A percentile compares a stretch with the other conserved stretches of the same genome.
Evolutionary conservation across 2,113 vertebrate species (phyloP).

Genomic region (Marmota monax): DNA sequence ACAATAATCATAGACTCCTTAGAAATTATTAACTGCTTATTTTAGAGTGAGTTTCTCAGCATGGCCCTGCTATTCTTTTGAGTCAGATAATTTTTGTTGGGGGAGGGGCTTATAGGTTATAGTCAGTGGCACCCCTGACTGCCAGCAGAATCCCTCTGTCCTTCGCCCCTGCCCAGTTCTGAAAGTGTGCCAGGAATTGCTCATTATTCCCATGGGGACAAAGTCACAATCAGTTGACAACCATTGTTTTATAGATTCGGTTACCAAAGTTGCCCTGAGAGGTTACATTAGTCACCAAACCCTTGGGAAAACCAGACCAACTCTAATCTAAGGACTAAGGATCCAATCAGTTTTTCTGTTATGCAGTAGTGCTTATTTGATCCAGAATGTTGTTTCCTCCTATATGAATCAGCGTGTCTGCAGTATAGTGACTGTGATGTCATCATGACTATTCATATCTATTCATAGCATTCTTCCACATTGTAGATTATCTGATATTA

Average conservation of each 20-base stretch:
- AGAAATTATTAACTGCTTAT: neutral
- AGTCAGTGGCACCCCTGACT: neutral
- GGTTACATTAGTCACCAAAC: neutral
- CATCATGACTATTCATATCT: neutral
- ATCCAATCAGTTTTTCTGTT: neutral
- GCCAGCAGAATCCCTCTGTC: neutral
- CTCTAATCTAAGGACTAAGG: neutral
- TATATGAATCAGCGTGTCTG: neutral
- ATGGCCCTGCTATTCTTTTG: neutral
- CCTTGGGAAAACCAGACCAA: neutral
- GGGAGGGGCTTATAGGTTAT: no score
- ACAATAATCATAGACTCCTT: neutral
- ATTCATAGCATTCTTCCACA: neutral
- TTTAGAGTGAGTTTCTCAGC: neutral
- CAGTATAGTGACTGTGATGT: neutral
- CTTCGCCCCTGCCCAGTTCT: rapidly evolving
- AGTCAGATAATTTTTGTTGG: neutral
- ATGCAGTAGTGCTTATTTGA: neutral
- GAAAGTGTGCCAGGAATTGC: neutral
- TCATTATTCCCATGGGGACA: neutral
- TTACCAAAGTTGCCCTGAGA: neutral
- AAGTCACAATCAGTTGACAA: neutral
- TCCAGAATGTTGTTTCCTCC: neutral
- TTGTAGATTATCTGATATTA: neutral
- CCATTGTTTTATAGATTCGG: neutral